Evolutionary conservation across 2,113 vertebrate species (phyloP), one percentile per base, ranked within the genome.

Genomic region (Chroicocephalus ridibundus): DNA sequence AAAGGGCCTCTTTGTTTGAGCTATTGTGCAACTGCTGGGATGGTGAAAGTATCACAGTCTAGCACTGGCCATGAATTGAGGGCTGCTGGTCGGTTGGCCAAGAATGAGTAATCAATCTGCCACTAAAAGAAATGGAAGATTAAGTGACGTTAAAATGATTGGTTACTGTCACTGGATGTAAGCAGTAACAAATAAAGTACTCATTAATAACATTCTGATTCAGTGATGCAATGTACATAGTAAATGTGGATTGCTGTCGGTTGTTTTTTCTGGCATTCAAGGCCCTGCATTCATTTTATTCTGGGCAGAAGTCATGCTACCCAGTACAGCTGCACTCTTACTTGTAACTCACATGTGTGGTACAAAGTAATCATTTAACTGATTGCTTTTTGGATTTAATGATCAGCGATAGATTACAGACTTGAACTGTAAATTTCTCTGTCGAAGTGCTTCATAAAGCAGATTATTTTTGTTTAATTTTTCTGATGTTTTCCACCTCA

Each of bases 1-100:
- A 47, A 93, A 96, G 21, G 46, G 83, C 52, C n/a, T 94, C 93
- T 93, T 94, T 96, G 60, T 95, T 55, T 90, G 82, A 95, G 79
- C 64, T 70, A 10, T 81, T 85, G 65, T 93, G 87, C 75, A 88
- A 82, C 74, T 97, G 69, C 89, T 90, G 91, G 77, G 71, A 32
- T 72, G 79, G 55, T 90, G 74, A 57, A 70, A 94, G 68, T 70
- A 31, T 66, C 76, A 42, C 57, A 72, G 65, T 38, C 69, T 90
- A 52, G 32, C 4, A 21, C 79, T 95, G 74, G 70, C 81, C 65
- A 6, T 76, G 69, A 62, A 49, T 38, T 85, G 83, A 93, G 80
- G 36, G 25, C 57, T 96, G 90, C 40, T 69, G 49, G 22, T 93
- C 44, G 36, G 22, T 60, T 93, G 84, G 60, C 82, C 85, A 88